phyloP scores from a whole-genome alignment of 2,797 vertebrate species.

The Scomberomorus guttatus region DNA sequence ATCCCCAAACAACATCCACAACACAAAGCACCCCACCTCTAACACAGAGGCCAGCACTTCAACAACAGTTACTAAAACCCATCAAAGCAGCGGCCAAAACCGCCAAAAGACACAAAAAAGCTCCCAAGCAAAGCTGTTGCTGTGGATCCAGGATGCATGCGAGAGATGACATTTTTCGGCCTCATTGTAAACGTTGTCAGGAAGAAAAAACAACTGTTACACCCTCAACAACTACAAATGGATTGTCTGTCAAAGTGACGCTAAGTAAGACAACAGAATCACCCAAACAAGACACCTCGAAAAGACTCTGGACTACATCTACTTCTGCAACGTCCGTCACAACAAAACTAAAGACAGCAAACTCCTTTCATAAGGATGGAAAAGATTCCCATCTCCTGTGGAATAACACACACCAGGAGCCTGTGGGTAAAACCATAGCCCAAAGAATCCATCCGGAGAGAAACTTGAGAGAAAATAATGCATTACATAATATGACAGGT shows the following conservation, averaged over 20 bases:
- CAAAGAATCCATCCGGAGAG: neutral
- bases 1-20: slow-evolving; percentile 21
- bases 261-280: slow-evolving; percentile 25
- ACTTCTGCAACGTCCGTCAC: neutral
- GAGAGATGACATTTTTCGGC: slow-evolving; percentile 39
- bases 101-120: slow-evolving; percentile 13
- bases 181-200: slow-evolving; percentile 45
- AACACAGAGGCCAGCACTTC: slow-evolving; percentile 18
- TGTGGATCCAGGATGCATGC: slow-evolving; percentile 33
- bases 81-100: slow-evolving; percentile 1
- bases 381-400: slow-evolving; percentile 1
- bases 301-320: slow-evolving; percentile 10
- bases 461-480: slow-evolving; percentile 26
- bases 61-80: neutral
- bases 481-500: slow-evolving; percentile 57
- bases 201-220: slow-evolving; percentile 22
- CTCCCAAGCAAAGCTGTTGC: slow-evolving; percentile 23
- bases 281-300: slow-evolving; percentile 2
- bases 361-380: neutral
- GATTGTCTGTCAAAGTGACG: slow-evolving; percentile 7
- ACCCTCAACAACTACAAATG: neutral
- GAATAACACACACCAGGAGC: slow-evolving; percentile 15
- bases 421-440: neutral
- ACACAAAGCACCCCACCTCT: slow-evolving; percentile 8
- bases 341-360: slow-evolving; percentile 16